Base-by-base conservation (phyloP, 2,888 invertebrate species). In the Venusia cambrica region DNA sequence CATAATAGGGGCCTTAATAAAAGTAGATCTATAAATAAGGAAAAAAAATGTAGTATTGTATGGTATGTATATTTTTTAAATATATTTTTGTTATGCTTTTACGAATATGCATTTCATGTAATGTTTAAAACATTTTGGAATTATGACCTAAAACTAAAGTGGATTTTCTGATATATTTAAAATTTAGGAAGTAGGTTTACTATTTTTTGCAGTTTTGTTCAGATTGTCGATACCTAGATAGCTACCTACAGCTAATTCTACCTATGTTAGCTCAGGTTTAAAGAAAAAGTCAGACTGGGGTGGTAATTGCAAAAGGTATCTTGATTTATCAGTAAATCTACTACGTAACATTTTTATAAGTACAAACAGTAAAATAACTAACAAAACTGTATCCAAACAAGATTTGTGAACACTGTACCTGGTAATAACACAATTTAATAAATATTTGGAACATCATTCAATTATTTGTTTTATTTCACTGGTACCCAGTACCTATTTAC, bases 1-100 rank as follows among this genome's bases (percentile, higher is more conserved):
- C 71, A 73, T 79, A 71, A 73, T 74, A 75, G 77, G 77, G 80
- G 80, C 81, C 85, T 81, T 84, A 61, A 51, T 57, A 52, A 57
- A 55, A 51, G 47, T 48, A 68, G 67, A 62, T 59, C 68, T 67
- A 65, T 70, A 64, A 59, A 66, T 59, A 62, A 56, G 28, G 25
- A 47, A 62, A 63, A 62, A 64, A 55, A 72, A 62, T 75, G 76
- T 73, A 73, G 68, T 73, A 59, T 51, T 72, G 59, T 78, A 71
- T 62, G 62, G 69, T 73, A 66, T 66, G 68, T 72, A 66, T 66
- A 69, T 72, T 72, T 65, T 65, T 66, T 57, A 74, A 73, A 65
- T 56, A 74, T 85, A 85, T 85, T 84, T 81, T 85, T 85, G 83
- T 83, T 84, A 85, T 75, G 73, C 69, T 73, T 81, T 78, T 75